Evolutionary conservation across 53 echinoderm and acorn worm genomes (phyloP).

Genomic region (Henricia sp.): DNA sequence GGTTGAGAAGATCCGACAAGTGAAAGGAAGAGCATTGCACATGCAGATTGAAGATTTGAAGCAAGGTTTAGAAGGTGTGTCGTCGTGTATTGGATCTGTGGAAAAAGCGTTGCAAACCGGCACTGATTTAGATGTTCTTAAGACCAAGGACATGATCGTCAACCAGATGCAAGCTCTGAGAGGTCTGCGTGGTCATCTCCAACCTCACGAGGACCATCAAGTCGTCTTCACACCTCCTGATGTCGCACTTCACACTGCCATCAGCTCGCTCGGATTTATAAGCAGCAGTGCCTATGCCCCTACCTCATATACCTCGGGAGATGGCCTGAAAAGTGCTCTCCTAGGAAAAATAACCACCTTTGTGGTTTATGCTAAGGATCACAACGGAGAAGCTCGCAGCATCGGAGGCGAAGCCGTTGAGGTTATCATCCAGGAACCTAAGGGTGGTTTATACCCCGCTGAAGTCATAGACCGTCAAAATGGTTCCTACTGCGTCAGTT

Average conservation of each 20-base stretch:
- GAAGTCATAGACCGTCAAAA: constrained; percentile 97
- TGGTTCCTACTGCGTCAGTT: constrained; percentile 92
- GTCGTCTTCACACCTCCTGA: constrained; percentile 97
- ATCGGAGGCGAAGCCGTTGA: constrained; percentile 90
- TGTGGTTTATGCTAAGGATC: constrained; percentile 97
- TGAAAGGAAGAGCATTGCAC: constrained; percentile 87
- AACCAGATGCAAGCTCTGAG: constrained; percentile 88
- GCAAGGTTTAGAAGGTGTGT: constrained; percentile 81
- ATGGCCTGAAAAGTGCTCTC: constrained; percentile 91
- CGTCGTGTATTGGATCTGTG: constrained; percentile 79
- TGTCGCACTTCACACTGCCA: constrained; percentile 95
- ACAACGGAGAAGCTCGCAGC: constrained; percentile 87
- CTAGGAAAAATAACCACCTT: constrained; percentile 80
- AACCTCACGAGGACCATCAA: constrained; percentile 94
- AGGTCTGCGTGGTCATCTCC: constrained; percentile 80
- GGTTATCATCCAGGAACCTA: constrained; percentile 90
- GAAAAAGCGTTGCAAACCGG: constrained; percentile 90
- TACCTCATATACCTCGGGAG: constrained; percentile 92
- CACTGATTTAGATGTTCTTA: constrained; percentile 87
- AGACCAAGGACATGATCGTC: constrained; percentile 92
- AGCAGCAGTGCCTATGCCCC: constrained; percentile 93
- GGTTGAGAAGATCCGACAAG: constrained; percentile 95
- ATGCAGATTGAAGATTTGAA: constrained; percentile 89
- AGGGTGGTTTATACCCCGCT: constrained; percentile 84
- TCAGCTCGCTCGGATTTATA: constrained; percentile 89